Evolutionary conservation across 2,113 vertebrate genomes (phyloP).

Genomic region (Syngnathus typhle): DNA sequence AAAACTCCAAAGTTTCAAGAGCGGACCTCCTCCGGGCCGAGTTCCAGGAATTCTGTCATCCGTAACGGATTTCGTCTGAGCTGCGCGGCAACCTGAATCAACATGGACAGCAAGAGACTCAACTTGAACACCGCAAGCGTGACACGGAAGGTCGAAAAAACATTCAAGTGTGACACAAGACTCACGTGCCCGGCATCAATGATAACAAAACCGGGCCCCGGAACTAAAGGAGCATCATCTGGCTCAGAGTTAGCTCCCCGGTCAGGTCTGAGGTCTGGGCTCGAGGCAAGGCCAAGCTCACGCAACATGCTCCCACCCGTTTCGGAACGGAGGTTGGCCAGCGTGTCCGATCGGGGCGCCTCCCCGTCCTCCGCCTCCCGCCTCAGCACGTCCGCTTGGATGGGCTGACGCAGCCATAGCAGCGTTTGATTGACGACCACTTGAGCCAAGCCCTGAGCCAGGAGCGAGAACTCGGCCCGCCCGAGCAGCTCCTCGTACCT

Average conservation of each 20-base stretch:
- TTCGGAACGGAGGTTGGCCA: background rate
- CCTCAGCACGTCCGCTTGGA: slow-evolving; percentile 32
- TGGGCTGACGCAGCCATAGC: slow-evolving; percentile 58
- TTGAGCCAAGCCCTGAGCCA: slow-evolving; percentile 73
- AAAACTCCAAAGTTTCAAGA: background rate
- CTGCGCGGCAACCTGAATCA: slow-evolving; percentile 35
- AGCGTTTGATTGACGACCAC: slow-evolving; percentile 54
- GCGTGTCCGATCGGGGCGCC: slow-evolving; percentile 1
- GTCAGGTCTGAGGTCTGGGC: slow-evolving; percentile 6
- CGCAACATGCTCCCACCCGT: background rate
- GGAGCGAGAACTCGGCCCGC: slow-evolving; percentile 71
- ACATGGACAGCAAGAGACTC: background rate
- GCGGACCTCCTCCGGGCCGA: slow-evolving; percentile 87
- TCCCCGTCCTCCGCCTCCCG: slow-evolving; percentile 1
- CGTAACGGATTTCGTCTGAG: slow-evolving; percentile 79
- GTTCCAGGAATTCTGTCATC: slow-evolving; percentile 85
- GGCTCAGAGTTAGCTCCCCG: background rate
- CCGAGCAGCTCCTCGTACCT: slow-evolving; percentile 77
- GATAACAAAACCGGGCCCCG: slow-evolving; percentile 42
- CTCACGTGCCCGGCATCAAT: slow-evolving; percentile 37
- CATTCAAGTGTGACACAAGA: background rate
- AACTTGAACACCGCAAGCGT: background rate
- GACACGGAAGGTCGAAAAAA: background rate
- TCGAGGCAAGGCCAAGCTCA: background rate
- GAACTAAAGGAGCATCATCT: slow-evolving; percentile 20